A percentile compares a stretch with the other conserved stretches of the same genome.
Conservation (phyloP, 2,113 vertebrate species). For the Cinclus cinclus region DNA sequence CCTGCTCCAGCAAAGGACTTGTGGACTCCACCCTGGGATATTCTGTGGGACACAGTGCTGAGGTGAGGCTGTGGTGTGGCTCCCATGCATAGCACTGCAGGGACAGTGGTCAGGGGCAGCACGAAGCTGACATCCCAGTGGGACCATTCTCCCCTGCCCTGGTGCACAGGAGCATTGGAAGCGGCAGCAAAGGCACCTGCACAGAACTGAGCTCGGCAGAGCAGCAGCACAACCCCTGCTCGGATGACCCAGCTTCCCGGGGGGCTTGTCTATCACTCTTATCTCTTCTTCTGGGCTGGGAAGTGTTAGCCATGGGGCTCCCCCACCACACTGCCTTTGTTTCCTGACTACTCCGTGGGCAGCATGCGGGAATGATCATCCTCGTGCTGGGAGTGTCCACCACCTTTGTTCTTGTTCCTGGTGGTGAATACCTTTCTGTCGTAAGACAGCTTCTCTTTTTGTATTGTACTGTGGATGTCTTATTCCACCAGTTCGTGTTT, state of each 20-base stretch:
- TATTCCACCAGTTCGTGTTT: not conserved
- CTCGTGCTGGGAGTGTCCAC: fast-evolving
- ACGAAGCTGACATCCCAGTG: fast-evolving
- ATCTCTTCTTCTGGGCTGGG: not conserved
- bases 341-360: not conserved
- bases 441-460: not conserved
- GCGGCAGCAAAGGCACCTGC: not conserved
- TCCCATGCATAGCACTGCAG: fast-evolving
- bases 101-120: not conserved
- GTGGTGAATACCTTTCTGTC: not conserved
- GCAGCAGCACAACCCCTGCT: fast-evolving
- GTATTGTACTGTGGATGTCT: not conserved
- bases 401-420: not conserved
- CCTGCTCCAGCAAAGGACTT: not conserved
- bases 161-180: not conserved
- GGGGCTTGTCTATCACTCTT: not conserved
- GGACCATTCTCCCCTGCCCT: not conserved
- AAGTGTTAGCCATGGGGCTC: not conserved
- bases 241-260: not conserved
- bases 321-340: not conserved
- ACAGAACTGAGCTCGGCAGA: not conserved
- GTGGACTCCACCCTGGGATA: fast-evolving
- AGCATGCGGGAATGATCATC: fast-evolving
- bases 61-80: not conserved
- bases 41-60: not conserved